Base-by-base conservation (phyloP, 2,113 vertebrate genomes). In the Butorides virescens region DNA sequence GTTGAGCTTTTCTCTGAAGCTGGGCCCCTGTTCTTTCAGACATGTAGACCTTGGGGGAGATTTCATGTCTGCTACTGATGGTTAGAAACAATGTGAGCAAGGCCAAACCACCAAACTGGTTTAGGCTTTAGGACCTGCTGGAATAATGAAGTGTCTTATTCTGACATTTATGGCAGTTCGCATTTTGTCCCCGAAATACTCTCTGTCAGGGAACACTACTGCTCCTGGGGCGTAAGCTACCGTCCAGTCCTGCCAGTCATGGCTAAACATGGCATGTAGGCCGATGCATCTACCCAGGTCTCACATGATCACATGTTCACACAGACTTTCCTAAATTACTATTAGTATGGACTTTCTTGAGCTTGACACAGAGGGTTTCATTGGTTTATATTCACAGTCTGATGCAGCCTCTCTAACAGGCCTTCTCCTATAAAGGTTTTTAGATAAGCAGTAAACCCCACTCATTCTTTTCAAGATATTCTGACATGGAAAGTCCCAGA, bases 81-180 rank as follows among this genome's bases (percentile, higher is more conserved):
- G 47, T 0, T 68, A 44, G 66, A 67, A 79, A 42, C 25, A 85
- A 34, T 0, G 0, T 16, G 9, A 74, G 30, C 0, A 1, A 65
- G 32, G 68, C 25, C 25, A 34, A 62, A 83, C 46, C 2, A 1
- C 27, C 25, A 18, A 39, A 34, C 15, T 17, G 32, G 11, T 20
- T 67, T 63, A n/a, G 47, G 46, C 62, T 55, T 79, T 6, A 74
- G 50, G 50, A 55, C 7, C 39, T 88, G 56, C 62, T 34, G 36
- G 26, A 86, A 76, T 1, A 7, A 27, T 15, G 42, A 62, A 1
- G 11, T 11, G 14, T 9, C 47, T 47, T 15, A 42, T n/a, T 18
- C 32, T 81, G 65, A 89, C 20, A 17, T 39, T 37, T 21, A 11
- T 0, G 7, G 53, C 25, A 52, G 29, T 20, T 37, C 2, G 1